Percentiles rank a stretch among this genome's conserved stretches.
These are phyloP conservation scores for Apamea monoglypha DNA, from an alignment of 2,888 invertebrate species.

Conservation along the genomic window DNA sequence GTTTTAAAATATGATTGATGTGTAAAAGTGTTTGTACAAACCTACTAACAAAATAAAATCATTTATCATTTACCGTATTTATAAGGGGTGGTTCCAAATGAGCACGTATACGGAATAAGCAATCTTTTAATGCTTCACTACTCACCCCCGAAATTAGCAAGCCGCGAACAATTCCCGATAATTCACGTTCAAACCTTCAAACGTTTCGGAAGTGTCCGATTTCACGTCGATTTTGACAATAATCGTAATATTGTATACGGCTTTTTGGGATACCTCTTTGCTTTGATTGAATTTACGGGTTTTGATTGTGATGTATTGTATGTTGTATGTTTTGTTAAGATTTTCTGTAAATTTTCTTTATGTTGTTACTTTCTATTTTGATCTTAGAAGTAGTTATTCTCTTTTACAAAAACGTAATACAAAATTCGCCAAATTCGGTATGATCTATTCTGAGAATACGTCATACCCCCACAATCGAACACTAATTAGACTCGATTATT, in stretches of 20 bases:
- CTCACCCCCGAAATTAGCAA: constrained; percentile 63
- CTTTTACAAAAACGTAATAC: not conserved
- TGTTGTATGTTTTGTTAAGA: not conserved
- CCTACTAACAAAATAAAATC: too few relatives aligned
- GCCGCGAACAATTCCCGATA: constrained; percentile 60
- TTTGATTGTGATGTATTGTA: not conserved
- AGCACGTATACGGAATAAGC: constrained; percentile 70
- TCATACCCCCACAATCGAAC: not conserved
- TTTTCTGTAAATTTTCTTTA: not conserved
- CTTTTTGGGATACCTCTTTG: constrained; percentile 6
- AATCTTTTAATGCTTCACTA: constrained; percentile 69
- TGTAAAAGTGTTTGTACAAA: too few relatives aligned
- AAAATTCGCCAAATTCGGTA: not conserved
- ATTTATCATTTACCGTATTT: too few relatives aligned
- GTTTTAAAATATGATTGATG: too few relatives aligned
- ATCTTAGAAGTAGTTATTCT: not conserved
- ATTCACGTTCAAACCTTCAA: constrained; percentile 61
- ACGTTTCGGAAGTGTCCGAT: constrained; percentile 53
- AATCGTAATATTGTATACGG: constrained; percentile 30
- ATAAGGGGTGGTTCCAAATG: constrained; percentile 62
- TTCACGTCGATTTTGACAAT: constrained; percentile 51
- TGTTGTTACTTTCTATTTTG: not conserved
- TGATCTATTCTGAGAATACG: not conserved
- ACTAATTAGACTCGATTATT: constrained; percentile 4
- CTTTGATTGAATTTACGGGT: not conserved